These are phyloP conservation scores for Myotis myotis DNA, from an alignment of 2,797 vertebrate species.

Conservation along the genomic window DNA sequence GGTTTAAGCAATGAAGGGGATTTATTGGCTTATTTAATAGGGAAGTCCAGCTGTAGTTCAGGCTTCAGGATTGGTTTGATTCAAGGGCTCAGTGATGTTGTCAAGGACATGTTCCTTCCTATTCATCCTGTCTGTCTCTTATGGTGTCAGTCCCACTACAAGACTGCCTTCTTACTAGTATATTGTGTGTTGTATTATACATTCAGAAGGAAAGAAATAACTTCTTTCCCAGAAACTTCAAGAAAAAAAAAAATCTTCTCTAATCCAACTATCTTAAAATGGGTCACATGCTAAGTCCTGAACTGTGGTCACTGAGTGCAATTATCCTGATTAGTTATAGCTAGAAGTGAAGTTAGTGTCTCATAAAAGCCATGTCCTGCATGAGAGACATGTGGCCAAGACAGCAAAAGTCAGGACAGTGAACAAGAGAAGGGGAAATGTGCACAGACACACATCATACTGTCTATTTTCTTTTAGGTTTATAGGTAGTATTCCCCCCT, in stretches of 20 bases:
- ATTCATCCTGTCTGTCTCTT: not conserved
- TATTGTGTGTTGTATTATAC: not conserved
- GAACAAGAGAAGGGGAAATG: not conserved
- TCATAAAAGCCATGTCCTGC: not conserved
- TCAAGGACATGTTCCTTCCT: not conserved
- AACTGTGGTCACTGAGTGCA: not conserved
- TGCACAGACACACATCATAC: not conserved
- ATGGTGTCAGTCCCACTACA: not conserved
- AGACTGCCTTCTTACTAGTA: not conserved
- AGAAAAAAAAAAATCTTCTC: not conserved
- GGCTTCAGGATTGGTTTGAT: not conserved
- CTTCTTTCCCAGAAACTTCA: not conserved
- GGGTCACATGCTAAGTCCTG: not conserved
- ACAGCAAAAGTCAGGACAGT: not conserved
- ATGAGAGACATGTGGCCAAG: not conserved
- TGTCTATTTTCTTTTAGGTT: conserved; percentile 5
- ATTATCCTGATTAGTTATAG: not conserved
- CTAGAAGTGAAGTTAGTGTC: conserved; percentile 1
- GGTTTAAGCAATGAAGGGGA: not conserved
- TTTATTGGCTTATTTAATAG: not conserved
- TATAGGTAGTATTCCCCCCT: not conserved
- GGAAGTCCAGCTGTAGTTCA: not conserved
- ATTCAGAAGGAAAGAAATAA: conserved; percentile 23
- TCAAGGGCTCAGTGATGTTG: not conserved
- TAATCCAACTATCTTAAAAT: conserved; percentile 7